These are phyloP conservation scores for Novumbra hubbsi DNA, from an alignment of 2,797 vertebrate genomes.

Conservation along the genomic window DNA sequence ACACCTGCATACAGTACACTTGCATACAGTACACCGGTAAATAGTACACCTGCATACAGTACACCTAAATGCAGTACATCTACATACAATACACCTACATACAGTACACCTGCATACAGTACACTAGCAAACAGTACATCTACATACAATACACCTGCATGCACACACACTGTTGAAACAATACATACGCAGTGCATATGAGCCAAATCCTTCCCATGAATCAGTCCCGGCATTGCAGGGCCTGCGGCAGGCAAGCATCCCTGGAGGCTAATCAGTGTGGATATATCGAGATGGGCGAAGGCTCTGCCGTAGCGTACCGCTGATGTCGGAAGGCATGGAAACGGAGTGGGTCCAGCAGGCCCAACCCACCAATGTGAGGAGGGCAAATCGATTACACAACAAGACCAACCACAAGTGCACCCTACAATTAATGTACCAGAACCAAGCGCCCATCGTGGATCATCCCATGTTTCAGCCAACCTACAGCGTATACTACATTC, in stretches of 20 bases:
- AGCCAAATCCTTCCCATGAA: neutral
- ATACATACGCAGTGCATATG: neutral
- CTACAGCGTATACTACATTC: constrained; percentile 59
- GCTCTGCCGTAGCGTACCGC: constrained; percentile 27
- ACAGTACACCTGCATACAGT: too few species aligned
- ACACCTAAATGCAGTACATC: too few species aligned
- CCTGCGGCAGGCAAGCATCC: too few species aligned
- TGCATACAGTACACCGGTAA: too few species aligned
- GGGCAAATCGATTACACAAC: constrained; percentile 61
- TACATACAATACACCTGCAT: neutral
- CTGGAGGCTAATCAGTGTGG: constrained; percentile 38
- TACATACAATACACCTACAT: too few species aligned
- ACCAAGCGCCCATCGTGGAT: constrained; percentile 69
- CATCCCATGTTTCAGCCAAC: constrained; percentile 61
- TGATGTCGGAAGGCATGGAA: constrained; percentile 47
- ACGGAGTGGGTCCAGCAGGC: constrained; percentile 36
- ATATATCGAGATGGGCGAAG: constrained; percentile 49
- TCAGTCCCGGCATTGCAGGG: too few species aligned
- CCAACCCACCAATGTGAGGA: constrained; percentile 46
- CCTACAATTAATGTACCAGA: constrained; percentile 23
- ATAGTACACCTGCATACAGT: too few species aligned
- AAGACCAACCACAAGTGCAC: constrained; percentile 53
- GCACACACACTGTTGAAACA: neutral
- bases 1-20: too few species aligned
- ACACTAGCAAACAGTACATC: too few species aligned